These are phyloP conservation scores for Tipula confusa DNA, from an alignment of 2,888 invertebrate species.

Conservation along the genomic window DNA sequence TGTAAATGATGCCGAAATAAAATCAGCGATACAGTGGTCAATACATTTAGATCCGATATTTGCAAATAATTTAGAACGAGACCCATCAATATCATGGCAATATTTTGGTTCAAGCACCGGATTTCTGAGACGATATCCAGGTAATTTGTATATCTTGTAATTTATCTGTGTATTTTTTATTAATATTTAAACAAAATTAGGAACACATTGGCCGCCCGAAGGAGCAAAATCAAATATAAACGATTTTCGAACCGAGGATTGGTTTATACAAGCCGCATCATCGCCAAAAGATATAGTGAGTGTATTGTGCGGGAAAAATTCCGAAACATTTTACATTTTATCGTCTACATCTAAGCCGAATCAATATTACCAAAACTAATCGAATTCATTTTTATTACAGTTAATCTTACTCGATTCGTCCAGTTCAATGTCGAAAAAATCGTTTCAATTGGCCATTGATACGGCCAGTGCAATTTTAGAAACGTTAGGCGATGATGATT, in stretches of 20 bases:
- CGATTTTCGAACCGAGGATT: conserved; percentile 89
- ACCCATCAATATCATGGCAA: conserved; percentile 95
- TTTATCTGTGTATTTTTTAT: neutral
- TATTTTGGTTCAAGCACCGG: conserved; percentile 96
- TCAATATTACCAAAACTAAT: neutral
- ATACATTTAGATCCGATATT: conserved; percentile 85
- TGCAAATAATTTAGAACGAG: conserved; percentile 82
- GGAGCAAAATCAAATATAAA: conserved; percentile 79
- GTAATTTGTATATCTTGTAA: conserved; percentile 49
- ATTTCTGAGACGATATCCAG: conserved; percentile 92
- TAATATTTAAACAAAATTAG: conserved; percentile 45
- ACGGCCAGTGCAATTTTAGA: conserved; percentile 88
- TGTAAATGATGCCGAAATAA: conserved; percentile 65
- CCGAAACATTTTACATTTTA: neutral
- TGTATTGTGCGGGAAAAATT: conserved; percentile 31
- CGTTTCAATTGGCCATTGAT: conserved; percentile 78
- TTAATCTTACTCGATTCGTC: conserved; percentile 85
- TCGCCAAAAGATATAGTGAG: conserved; percentile 91
- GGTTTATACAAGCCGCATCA: conserved; percentile 96
- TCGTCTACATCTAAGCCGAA: neutral
- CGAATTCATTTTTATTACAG: conserved; percentile 37
- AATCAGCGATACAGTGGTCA: conserved; percentile 92
- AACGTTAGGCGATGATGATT: conserved; percentile 94
- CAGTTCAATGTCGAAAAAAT: conserved; percentile 80
- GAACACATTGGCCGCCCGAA: conserved; percentile 80